Conservation (phyloP, 1,140 invertebrate genomes). For the Caerostris darwini region DNA sequence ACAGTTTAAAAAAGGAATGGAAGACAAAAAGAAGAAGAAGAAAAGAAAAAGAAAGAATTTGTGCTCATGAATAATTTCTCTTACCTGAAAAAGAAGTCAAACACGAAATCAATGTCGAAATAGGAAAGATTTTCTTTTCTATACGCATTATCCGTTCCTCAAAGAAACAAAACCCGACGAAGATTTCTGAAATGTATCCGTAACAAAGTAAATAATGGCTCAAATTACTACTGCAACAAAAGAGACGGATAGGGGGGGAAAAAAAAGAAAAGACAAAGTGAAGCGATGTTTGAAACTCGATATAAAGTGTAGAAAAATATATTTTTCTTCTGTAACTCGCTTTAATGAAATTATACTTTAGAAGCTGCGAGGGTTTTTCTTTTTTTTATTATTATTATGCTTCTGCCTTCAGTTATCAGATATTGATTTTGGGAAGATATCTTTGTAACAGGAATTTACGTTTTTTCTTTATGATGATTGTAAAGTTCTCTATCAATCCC, state of each 20-base stretch:
- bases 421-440: not conserved
- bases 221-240: constrained; percentile 50
- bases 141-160: not conserved
- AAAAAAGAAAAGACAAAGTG: constrained; percentile 10
- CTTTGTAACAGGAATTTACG: constrained; percentile 2
- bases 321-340: not conserved
- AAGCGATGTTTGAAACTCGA: constrained; percentile 45
- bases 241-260: not conserved
- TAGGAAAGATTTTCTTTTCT: constrained; percentile 29
- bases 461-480: not conserved
- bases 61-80: not conserved
- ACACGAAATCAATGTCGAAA: not conserved
- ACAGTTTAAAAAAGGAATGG: too few species aligned
- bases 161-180: constrained; percentile 31
- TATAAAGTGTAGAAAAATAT: constrained; percentile 42
- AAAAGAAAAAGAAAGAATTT: not conserved
- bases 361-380: constrained; percentile 2
- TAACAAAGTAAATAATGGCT: constrained; percentile 70
- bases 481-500: not conserved
- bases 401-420: constrained; percentile 7
- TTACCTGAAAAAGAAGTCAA: constrained; percentile 25
- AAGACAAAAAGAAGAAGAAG: not conserved
- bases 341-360: constrained; percentile 62
- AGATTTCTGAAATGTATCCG: constrained; percentile 43
- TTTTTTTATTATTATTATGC: not conserved